These are phyloP conservation scores for Cyphomyrus plagiostoma DNA, from an alignment of 2,113 vertebrate genomes.

Conservation along the genomic window DNA sequence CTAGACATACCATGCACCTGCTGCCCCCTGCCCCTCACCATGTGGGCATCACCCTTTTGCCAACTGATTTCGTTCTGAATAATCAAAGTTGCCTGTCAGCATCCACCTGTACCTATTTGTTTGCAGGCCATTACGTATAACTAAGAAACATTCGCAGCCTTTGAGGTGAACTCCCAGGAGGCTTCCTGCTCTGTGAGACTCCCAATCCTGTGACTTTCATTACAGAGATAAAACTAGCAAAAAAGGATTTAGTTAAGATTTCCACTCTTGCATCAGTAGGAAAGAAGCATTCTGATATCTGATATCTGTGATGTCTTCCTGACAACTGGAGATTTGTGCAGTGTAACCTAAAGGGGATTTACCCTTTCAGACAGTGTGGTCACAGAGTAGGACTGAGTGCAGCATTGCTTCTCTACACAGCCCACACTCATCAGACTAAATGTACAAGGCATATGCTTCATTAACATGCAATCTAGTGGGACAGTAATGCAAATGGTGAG, in stretches of 20 bases:
- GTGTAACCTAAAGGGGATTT: background rate
- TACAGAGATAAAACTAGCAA: background rate
- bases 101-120: background rate
- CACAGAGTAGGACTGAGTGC: background rate
- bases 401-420: background rate
- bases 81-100: background rate
- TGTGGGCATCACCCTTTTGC: background rate
- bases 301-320: background rate
- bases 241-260: background rate
- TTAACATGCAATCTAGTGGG: background rate
- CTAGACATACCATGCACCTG: background rate
- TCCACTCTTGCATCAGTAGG: too few species aligned
- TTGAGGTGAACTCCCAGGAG: background rate
- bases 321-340: background rate
- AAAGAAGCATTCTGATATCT: background rate
- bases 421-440: background rate
- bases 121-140: background rate
- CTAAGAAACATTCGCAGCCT: background rate
- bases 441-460: background rate
- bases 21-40: constrained; percentile 18
- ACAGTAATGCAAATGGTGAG: background rate
- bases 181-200: background rate
- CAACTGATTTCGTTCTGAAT: background rate
- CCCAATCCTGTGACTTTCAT: background rate
- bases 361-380: background rate